Evolutionary conservation across 2,113 vertebrate genomes (phyloP).

Genomic region (Anoplopoma fimbria): DNA sequence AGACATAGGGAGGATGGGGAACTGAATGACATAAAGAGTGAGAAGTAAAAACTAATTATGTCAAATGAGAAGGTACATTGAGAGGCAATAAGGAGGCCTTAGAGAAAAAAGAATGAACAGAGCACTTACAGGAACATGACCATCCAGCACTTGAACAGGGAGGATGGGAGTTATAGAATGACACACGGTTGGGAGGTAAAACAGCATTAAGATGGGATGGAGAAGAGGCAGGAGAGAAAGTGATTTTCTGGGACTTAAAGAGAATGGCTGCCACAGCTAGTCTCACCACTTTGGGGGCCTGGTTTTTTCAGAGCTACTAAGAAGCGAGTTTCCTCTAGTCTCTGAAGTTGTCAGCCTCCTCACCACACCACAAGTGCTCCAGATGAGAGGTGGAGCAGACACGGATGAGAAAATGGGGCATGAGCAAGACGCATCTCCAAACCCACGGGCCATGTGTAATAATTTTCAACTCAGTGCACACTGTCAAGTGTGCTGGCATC

Average conservation of each 20-base stretch:
- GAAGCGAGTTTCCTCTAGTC: conserved; percentile 55
- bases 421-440: conserved; percentile 53
- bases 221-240: conserved; percentile 27
- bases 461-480: conserved; percentile 59
- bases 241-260: conserved; percentile 53
- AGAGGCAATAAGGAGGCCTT: conserved; percentile 21
- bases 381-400: conserved; percentile 69
- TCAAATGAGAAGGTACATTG: conserved; percentile 21
- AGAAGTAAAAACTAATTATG: conserved; percentile 10
- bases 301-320: conserved; percentile 30
- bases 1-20: not conserved
- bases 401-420: conserved; percentile 67
- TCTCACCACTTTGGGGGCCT: conserved; percentile 41
- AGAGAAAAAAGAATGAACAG: conserved; percentile 23
- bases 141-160: conserved; percentile 29
- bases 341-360: conserved; percentile 59
- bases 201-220: conserved; percentile 31
- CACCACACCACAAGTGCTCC: conserved; percentile 52
- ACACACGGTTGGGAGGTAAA: conserved; percentile 22
- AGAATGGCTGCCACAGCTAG: conserved; percentile 26
- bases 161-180: conserved; percentile 29
- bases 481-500: conserved; percentile 66
- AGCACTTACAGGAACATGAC: conserved; percentile 36
- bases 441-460: conserved; percentile 64
- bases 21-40: not conserved